Evolutionary conservation across 2,113 vertebrate genomes (phyloP).

Genomic region (Anguilla rostrata): DNA sequence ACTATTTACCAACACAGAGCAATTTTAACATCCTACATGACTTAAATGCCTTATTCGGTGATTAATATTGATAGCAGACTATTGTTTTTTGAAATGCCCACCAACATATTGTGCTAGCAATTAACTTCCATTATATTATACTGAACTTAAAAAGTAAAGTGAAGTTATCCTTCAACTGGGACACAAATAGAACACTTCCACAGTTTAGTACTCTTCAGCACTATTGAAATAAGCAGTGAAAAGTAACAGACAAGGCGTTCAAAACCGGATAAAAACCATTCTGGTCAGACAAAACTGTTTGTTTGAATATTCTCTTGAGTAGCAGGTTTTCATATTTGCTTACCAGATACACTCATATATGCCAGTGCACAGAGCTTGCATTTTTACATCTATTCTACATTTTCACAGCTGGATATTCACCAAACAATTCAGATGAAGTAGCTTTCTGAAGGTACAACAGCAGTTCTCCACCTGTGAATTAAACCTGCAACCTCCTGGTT

Average conservation of each 20-base stretch:
- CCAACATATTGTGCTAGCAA: neutral
- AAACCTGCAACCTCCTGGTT: neutral
- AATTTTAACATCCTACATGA: neutral
- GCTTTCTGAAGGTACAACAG: neutral
- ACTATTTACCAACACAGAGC: neutral
- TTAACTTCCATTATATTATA: neutral
- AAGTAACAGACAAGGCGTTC: neutral
- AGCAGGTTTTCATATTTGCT: neutral
- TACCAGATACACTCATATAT: neutral
- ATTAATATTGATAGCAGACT: neutral
- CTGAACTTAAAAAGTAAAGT: neutral
- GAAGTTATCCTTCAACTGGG: neutral
- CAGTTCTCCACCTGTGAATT: neutral
- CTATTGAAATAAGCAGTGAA: conserved; percentile 7
- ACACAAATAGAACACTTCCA: neutral
- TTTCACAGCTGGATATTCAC: neutral
- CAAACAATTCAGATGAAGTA: neutral
- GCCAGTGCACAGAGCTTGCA: neutral
- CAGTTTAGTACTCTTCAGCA: neutral
- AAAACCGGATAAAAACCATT: neutral
- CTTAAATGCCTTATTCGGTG: neutral
- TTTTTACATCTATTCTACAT: neutral
- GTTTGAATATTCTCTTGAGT: conserved; percentile 6
- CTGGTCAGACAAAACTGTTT: conserved; percentile 4
- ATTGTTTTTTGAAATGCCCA: too few species aligned